phyloP scores from a whole-genome alignment of 2,113 vertebrate species.

The Corythaixoides concolor region DNA sequence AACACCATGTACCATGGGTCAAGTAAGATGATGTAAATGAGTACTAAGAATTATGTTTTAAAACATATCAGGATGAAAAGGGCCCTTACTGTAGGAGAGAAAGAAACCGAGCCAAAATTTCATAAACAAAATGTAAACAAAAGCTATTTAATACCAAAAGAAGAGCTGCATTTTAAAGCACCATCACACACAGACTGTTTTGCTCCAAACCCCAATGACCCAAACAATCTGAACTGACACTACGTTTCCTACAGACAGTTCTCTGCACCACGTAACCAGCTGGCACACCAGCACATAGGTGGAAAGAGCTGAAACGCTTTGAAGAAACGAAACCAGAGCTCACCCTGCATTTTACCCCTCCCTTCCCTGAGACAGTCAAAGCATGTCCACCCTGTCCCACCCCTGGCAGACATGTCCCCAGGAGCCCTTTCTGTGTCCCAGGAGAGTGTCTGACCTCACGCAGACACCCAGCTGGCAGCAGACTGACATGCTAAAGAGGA shows the following conservation, averaged over 20 bases:
- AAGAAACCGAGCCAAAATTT: not conserved
- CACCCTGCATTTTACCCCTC: not conserved
- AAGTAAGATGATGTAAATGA: not conserved
- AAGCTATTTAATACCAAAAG: not conserved
- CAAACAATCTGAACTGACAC: not conserved
- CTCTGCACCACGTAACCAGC: not conserved
- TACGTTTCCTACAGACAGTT: not conserved
- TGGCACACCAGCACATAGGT: not conserved
- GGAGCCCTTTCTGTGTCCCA: not conserved
- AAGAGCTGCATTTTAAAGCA: not conserved
- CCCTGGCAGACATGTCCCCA: not conserved
- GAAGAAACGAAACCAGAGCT: not conserved
- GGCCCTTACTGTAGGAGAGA: not conserved
- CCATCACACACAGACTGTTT: not conserved
- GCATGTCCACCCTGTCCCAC: not conserved
- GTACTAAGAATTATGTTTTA: not conserved
- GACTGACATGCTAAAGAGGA: not conserved
- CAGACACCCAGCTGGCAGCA: fast-evolving
- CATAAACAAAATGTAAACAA: not conserved
- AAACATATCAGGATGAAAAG: not conserved
- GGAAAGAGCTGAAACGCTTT: not conserved
- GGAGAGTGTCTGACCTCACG: not conserved
- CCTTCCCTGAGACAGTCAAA: not conserved
- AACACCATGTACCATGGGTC: not conserved
- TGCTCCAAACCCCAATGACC: not conserved